Conservation (phyloP, 2,888 invertebrate species). For the Polylopha cassiicola region DNA sequence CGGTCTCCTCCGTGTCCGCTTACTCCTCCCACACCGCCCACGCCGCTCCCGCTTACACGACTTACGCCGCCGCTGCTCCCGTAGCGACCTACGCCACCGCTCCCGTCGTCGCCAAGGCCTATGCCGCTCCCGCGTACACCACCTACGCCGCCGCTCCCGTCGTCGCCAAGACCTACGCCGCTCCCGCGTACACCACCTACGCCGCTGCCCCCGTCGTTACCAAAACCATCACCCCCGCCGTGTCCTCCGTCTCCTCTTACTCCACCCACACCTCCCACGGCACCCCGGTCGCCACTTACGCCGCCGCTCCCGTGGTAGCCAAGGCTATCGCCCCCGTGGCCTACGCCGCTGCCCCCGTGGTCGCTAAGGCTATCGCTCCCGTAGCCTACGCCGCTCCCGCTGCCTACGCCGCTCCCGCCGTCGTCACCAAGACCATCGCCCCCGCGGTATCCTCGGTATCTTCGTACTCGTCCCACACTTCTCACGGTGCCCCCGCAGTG, state of each 20-base stretch:
- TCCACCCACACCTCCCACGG: conserved; percentile 25
- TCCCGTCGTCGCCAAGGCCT: conserved; percentile 21
- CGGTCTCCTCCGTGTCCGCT: conserved; percentile 35
- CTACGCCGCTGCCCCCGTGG: conserved; percentile 43
- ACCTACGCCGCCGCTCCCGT: conserved; percentile 45
- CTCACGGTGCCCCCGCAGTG: conserved; percentile 29
- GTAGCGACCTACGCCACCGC: conserved; percentile 16
- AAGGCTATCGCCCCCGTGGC: conserved; percentile 58
- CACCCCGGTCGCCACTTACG: conserved; percentile 62
- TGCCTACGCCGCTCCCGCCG: conserved; percentile 61
- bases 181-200: conserved; percentile 32
- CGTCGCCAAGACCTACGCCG: conserved; percentile 37
- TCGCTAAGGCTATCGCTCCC: too few species aligned
- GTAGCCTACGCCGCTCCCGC: conserved; percentile 54
- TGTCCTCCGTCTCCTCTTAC: conserved; percentile 26
- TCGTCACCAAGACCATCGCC: conserved; percentile 55
- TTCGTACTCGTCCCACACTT: conserved; percentile 41
- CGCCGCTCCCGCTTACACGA: conserved; percentile 36
- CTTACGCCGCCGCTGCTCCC: conserved; percentile 11
- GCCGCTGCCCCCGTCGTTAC: conserved; percentile 24
- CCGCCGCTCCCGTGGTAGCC: conserved; percentile 54
- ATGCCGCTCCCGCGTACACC: conserved; percentile 43
- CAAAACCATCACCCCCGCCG: conserved; percentile 28
- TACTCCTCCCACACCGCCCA: conserved; percentile 44
- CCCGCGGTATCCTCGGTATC: conserved; percentile 50